Percentiles rank a stretch among this genome's conserved stretches.
Evolutionary conservation across 1,140 invertebrate species (phyloP).

Genomic region (Bombus huntii): DNA sequence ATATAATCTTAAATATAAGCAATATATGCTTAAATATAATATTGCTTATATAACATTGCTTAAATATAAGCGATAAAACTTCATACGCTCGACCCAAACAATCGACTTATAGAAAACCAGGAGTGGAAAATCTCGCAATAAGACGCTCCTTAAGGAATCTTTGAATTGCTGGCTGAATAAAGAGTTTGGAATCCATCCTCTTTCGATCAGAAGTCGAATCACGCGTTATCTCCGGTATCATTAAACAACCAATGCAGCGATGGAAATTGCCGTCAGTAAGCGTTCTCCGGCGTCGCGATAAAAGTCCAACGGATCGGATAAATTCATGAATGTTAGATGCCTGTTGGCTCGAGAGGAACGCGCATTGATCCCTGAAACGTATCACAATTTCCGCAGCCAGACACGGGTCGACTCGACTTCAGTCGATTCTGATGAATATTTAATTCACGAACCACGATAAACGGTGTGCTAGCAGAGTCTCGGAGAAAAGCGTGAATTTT

Average conservation of each 20-base stretch:
- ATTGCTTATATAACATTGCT: too few species aligned
- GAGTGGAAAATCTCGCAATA: not conserved
- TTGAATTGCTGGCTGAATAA: not conserved
- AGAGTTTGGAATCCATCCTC: not conserved
- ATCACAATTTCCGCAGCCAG: conserved; percentile 10
- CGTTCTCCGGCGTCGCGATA: not conserved
- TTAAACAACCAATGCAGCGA: conserved; percentile 3
- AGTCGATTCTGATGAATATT: conserved; percentile 33
- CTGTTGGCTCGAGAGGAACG: not conserved
- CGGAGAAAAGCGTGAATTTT: not conserved
- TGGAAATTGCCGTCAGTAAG: conserved; percentile 1
- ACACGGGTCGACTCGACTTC: not conserved
- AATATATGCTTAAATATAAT: too few species aligned
- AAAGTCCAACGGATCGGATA: conserved; percentile 30
- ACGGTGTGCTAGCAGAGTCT: not conserved
- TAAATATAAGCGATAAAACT: too few species aligned
- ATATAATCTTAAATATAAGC: too few species aligned
- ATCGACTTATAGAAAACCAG: not conserved
- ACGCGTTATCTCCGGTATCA: not conserved
- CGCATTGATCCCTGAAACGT: conserved; percentile 8
- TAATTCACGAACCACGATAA: conserved; percentile 23
- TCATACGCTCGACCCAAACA: too few species aligned
- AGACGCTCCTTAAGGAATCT: not conserved
- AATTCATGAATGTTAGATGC: conserved; percentile 44
- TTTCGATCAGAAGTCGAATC: not conserved